phyloP scores from a whole-genome alignment of 1,140 invertebrate genomes.

The Listronotus oregonensis region DNA sequence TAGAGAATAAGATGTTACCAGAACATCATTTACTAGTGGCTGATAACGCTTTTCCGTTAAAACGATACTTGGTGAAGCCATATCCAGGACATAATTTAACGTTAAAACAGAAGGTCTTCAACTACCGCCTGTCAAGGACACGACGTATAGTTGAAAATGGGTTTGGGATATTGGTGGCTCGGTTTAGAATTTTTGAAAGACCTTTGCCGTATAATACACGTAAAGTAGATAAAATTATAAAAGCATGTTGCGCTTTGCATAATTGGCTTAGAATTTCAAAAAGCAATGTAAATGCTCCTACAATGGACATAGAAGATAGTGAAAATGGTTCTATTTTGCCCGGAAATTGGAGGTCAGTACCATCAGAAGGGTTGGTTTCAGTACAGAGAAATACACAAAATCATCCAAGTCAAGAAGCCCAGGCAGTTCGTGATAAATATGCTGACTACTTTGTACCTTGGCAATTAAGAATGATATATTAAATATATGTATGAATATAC shows the following conservation, averaged over 20 bases:
- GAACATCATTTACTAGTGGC: too few species aligned
- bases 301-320: neutral
- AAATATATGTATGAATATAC: too few species aligned
- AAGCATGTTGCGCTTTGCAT: neutral
- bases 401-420: neutral
- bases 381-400: neutral
- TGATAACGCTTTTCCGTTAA: too few species aligned
- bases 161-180: neutral
- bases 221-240: too few species aligned
- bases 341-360: neutral
- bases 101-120: too few species aligned
- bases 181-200: too few species aligned
- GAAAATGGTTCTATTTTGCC: neutral
- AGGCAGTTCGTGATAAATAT: neutral
- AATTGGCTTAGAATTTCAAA: neutral
- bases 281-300: neutral
- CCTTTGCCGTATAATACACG: neutral
- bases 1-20: too few species aligned
- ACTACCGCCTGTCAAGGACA: too few species aligned
- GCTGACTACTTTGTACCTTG: neutral
- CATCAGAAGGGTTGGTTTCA: neutral
- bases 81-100: too few species aligned
- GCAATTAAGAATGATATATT: too few species aligned
- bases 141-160: neutral
- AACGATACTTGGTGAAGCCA: too few species aligned